Percentiles rank a stretch among this genome's conserved stretches.
phyloP scores from a whole-genome alignment of 2,888 invertebrate genomes.

The Hirtodrosophila histrioides region DNA sequence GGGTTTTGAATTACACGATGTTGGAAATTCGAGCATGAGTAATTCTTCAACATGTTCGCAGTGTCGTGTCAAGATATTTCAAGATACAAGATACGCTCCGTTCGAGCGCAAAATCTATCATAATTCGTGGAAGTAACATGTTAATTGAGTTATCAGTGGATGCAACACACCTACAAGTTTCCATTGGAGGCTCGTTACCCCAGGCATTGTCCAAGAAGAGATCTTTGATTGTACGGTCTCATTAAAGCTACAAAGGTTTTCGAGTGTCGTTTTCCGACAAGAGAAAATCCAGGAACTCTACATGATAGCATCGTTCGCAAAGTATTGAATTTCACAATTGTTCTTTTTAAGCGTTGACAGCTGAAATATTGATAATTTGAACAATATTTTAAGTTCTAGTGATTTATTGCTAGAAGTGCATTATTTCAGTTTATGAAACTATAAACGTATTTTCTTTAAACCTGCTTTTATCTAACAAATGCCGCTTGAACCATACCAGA shows the following conservation, averaged over 20 bases:
- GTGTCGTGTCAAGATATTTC: slow-evolving; percentile 18
- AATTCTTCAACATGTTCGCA: slow-evolving; percentile 59
- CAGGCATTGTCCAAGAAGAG: slow-evolving; percentile 29
- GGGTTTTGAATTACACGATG: slow-evolving; percentile 64
- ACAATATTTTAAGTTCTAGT: slow-evolving; percentile 4
- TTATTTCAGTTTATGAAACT: background rate
- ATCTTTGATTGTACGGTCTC: slow-evolving; percentile 34
- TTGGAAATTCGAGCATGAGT: slow-evolving; percentile 72
- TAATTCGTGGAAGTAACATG: slow-evolving; percentile 74
- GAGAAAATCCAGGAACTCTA: background rate
- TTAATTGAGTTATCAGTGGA: slow-evolving; percentile 73
- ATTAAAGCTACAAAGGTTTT: slow-evolving; percentile 41
- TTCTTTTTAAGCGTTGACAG: slow-evolving; percentile 44
- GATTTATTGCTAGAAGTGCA: slow-evolving; percentile 41
- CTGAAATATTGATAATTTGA: slow-evolving; percentile 32
- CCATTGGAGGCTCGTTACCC: slow-evolving; percentile 27
- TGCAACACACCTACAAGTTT: slow-evolving; percentile 49
- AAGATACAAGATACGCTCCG: slow-evolving; percentile 51
- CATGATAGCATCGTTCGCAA: slow-evolving; percentile 13
- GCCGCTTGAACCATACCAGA: slow-evolving; percentile 30
- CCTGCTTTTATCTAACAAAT: slow-evolving; percentile 25
- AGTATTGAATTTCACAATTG: slow-evolving; percentile 51
- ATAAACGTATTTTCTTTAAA: slow-evolving; percentile 16
- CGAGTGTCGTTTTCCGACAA: slow-evolving; percentile 64
- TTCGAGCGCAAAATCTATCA: slow-evolving; percentile 67